phyloP scores from a whole-genome alignment of 1,140 invertebrate genomes.

The Calephelis nemesis region DNA sequence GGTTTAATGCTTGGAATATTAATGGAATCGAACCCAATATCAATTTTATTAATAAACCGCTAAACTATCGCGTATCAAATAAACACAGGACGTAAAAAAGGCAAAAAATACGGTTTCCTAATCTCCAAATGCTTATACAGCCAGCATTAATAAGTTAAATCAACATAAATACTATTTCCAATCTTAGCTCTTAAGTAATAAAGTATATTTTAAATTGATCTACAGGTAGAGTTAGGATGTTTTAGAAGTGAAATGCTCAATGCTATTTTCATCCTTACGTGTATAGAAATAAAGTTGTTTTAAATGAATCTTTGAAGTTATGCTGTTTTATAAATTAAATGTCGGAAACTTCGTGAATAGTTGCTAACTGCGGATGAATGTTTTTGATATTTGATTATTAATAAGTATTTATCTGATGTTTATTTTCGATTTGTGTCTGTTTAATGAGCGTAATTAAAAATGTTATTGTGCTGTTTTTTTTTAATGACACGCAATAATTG shows the following conservation, averaged over 20 bases:
- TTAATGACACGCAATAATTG: no score
- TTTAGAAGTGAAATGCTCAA: not conserved
- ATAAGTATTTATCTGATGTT: no score
- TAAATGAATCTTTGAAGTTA: constrained; percentile 18
- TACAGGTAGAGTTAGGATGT: constrained; percentile 9
- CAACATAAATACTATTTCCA: constrained; percentile 27
- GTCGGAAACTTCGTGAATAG: constrained; percentile 55
- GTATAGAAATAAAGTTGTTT: constrained; percentile 1
- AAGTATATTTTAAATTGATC: constrained; percentile 21
- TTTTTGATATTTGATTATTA: constrained; percentile 49
- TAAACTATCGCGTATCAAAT: constrained; percentile 16
- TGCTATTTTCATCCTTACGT: not conserved
- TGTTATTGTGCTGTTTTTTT: no score
- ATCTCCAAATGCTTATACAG: constrained; percentile 61
- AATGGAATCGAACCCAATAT: not conserved
- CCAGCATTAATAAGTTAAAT: constrained; percentile 57
- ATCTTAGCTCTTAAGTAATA: constrained; percentile 20
- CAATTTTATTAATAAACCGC: constrained; percentile 7
- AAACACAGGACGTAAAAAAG: constrained; percentile 30
- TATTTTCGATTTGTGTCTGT: no score
- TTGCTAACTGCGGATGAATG: constrained; percentile 34
- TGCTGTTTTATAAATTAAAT: constrained; percentile 12
- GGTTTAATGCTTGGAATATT: no score
- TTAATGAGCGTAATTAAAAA: no score
- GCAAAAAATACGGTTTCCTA: constrained; percentile 58